A percentile compares a stretch with the other conserved stretches of the same genome.
Conservation (phyloP, 1,140 invertebrate genomes). For the Zeugodacus cucurbitae region DNA sequence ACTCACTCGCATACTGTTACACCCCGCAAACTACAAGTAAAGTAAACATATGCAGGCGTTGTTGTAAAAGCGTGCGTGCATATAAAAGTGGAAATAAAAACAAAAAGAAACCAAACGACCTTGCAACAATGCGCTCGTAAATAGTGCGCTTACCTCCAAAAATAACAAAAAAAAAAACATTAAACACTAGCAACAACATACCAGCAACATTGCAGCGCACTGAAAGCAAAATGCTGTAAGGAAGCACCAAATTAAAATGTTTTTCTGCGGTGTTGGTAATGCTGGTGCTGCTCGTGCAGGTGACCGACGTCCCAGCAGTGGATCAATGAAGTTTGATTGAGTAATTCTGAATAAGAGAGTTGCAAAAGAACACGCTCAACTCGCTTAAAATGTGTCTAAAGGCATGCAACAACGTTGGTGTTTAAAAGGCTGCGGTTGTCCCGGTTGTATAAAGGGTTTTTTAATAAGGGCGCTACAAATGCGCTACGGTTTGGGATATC, state of each 20-base stretch:
- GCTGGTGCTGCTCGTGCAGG: neutral
- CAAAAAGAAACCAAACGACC: neutral
- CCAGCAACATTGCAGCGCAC: neutral
- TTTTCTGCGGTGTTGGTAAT: neutral
- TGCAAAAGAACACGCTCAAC: too few species aligned
- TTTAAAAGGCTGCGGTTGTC: too few species aligned
- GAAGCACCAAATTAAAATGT: conserved; percentile 9
- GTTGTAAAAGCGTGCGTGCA: neutral
- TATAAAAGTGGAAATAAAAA: neutral
- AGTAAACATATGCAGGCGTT: neutral
- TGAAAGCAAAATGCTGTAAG: neutral
- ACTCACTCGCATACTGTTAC: neutral
- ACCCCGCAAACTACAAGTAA: neutral
- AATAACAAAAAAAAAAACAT: neutral
- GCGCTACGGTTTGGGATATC: too few species aligned
- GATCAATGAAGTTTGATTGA: neutral
- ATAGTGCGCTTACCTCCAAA: neutral
- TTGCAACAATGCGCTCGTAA: conserved; percentile 27
- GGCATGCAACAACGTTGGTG: too few species aligned
- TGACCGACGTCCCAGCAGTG: neutral
- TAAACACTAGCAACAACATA: neutral
- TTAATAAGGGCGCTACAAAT: too few species aligned
- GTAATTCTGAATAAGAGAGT: neutral
- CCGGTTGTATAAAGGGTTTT: too few species aligned
- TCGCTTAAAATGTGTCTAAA: too few species aligned